Evolutionary conservation across 2,888 invertebrate species (phyloP).

Genomic region (Melanostoma mellinum): DNA sequence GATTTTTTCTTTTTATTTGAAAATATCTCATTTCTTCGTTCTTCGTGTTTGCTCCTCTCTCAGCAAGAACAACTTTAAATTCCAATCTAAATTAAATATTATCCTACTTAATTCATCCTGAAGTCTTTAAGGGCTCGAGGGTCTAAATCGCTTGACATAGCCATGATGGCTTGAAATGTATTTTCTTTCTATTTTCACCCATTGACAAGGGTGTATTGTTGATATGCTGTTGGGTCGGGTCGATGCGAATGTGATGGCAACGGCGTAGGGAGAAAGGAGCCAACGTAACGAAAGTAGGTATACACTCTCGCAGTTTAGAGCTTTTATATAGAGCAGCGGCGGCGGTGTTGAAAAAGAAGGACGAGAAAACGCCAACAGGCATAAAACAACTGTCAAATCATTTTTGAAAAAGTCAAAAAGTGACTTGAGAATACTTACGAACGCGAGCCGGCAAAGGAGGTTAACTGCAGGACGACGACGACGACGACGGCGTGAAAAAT

Average conservation of each 20-base stretch:
- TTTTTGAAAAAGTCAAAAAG: conserved; percentile 50
- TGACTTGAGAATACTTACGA: conserved; percentile 44
- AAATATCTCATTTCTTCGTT: too few species aligned
- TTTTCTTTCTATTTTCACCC: conserved; percentile 40
- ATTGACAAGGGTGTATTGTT: conserved; percentile 46
- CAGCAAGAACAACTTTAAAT: conserved; percentile 17
- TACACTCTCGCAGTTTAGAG: conserved; percentile 9
- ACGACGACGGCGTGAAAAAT: conserved; percentile 48
- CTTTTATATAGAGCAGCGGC: background rate
- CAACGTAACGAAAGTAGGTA: background rate
- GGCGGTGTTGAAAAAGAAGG: conserved; percentile 22
- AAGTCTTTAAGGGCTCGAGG: conserved; percentile 57
- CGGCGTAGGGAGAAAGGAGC: too few species aligned
- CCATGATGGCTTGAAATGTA: conserved; percentile 35
- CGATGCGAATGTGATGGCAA: too few species aligned
- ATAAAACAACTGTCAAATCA: conserved; percentile 63
- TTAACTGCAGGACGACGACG: conserved; percentile 51
- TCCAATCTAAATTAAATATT: conserved; percentile 48
- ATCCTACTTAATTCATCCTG: conserved; percentile 41
- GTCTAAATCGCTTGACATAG: conserved; percentile 42
- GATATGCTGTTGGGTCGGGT: background rate
- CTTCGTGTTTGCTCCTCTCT: too few species aligned
- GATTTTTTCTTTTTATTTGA: background rate
- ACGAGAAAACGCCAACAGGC: conserved; percentile 56
- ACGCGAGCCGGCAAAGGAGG: conserved; percentile 49